Conservation (phyloP, 2,113 vertebrate genomes). For the Chrysemys picta region DNA sequence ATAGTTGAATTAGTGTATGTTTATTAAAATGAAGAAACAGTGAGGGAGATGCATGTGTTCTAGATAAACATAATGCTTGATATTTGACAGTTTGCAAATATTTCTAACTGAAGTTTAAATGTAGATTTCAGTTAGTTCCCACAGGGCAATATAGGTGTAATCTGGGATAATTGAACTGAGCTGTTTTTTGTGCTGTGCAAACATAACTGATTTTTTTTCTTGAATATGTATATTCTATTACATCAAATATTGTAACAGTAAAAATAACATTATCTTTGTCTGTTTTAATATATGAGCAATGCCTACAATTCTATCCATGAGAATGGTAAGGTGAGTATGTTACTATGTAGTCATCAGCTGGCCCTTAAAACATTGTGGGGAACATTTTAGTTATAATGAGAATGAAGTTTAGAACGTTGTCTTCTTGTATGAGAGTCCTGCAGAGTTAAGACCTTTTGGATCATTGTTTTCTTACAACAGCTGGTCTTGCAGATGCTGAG, state of each 20-base stretch:
- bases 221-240: background rate
- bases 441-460: background rate
- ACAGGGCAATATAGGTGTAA: conserved; percentile 41
- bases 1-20: background rate
- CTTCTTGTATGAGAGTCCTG: background rate
- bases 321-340: background rate
- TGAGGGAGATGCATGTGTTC: conserved; percentile 12
- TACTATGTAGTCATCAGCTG: conserved; percentile 22
- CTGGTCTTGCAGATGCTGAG: conserved; percentile 38
- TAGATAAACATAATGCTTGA: background rate
- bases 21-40: conserved; percentile 9
- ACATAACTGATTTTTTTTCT: conserved; percentile 24
- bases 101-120: conserved; percentile 42
- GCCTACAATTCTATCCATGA: conserved; percentile 20
- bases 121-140: conserved; percentile 37
- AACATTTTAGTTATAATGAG: background rate
- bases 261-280: conserved; percentile 25
- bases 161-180: conserved; percentile 44
- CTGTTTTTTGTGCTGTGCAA: conserved; percentile 37
- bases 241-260: conserved; percentile 9
- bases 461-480: conserved; percentile 7
- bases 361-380: background rate
- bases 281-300: background rate
- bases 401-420: background rate
- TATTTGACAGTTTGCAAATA: conserved; percentile 57